Conservation (phyloP, 1,140 invertebrate species). For the Nephila pilipes region DNA sequence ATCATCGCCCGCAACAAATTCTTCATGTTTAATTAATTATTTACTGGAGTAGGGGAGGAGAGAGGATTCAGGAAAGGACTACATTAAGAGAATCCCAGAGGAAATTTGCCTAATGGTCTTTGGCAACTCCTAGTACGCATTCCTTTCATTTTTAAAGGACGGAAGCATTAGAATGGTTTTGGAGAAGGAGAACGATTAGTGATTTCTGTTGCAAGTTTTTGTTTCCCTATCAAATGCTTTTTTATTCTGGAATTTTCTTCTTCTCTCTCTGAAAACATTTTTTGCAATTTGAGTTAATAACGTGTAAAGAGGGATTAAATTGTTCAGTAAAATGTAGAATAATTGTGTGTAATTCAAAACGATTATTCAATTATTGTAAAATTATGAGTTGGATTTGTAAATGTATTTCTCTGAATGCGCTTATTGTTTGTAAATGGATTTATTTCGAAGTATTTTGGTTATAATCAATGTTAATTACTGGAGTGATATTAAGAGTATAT, state of each 20-base stretch:
- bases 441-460: too few species aligned
- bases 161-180: conserved; percentile 18
- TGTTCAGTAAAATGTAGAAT: background rate
- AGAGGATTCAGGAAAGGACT: background rate
- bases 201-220: conserved; percentile 4
- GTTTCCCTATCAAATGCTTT: background rate
- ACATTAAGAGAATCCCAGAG: conserved; percentile 5
- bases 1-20: conserved; percentile 54
- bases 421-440: too few species aligned
- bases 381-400: too few species aligned
- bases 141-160: conserved; percentile 51
- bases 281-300: background rate
- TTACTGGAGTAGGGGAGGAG: background rate
- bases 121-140: conserved; percentile 6
- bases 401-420: too few species aligned
- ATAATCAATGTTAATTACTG: too few species aligned
- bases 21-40: conserved; percentile 66
- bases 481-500: too few species aligned
- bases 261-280: background rate
- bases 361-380: too few species aligned
- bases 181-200: background rate
- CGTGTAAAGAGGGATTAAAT: background rate
- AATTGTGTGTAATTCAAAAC: too few species aligned
- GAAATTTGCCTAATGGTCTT: conserved; percentile 59
- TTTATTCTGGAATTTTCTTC: background rate